Evolutionary conservation across 2,797 vertebrate species (phyloP), one percentile per base, ranked within the genome.

Genomic region (Brotogeris chrysoptera): DNA sequence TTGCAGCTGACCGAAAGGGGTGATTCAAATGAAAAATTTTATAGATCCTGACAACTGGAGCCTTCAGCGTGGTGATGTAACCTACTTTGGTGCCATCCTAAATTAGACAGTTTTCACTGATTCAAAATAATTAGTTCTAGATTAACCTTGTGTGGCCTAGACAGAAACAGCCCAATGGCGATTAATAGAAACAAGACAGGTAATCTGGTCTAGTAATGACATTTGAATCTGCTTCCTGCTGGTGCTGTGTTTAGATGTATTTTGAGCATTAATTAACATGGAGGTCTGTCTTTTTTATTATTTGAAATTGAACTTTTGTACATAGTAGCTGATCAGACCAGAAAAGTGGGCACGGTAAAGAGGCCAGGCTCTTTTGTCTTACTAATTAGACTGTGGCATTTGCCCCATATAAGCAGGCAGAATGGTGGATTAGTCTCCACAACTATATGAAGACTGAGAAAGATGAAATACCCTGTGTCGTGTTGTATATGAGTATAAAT

Each of bases 121-220:
- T 92, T 80, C 77, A 86, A 57, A 96, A 73, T 90, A 28, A 32
- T 88, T 60, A 78, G 50, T 68, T 94, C 63, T 86, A 27, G 64
- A 68, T 88, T 76, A 91, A 78, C 76, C 69, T 92, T 53, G 10
- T 47, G 39, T 73, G 50, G 70, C 70, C 69, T 52, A 52, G 65
- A 44, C 38, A 8, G 69, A 86, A 49, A 47, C 73, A 88, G 50
- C 70, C 76, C 82, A 52, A 11, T 69, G 43, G 55, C 8, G 12
- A 36, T 94, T 79, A 90, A 76, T 41, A 77, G 91, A 74, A 94
- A 49, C 17, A 60, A 78, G 81, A 24, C 12, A 86, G 85, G 87
- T 94, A 81, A 79, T 81, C 68, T 88, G 16, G 14, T 76, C 32
- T 64, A n/a, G 44, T 83, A 74, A 80, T 84, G 71, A 73, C 53